Base-by-base conservation (phyloP, 2,797 vertebrate genomes). In the Gallinago nigripennis region DNA sequence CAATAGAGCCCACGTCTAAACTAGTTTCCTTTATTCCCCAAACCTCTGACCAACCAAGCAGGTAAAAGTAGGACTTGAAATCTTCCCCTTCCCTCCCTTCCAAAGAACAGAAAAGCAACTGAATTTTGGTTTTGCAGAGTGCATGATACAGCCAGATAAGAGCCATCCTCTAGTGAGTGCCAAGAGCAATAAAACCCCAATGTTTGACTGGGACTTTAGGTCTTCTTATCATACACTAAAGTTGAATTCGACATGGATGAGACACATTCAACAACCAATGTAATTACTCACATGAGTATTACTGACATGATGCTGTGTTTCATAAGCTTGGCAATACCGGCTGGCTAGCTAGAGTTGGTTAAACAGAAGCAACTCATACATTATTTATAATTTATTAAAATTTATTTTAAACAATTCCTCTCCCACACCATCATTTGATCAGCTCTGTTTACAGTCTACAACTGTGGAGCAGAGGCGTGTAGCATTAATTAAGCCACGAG, bases 341-440 rank as follows among this genome's bases (percentile, higher is more conserved):
- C 48, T 94, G 73, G 60, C 30, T 90, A 82, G n/a, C 83, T 75
- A 39, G 41, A 93, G 64, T 30, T 77, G 39, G 39, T 77, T 88
- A 48, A 88, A 91, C 50, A 88, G 69, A 86, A 90, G 63, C 43
- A 53, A 90, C 71, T 88, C 81, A 94, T 84, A 82, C 5, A 6
- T 77, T 92, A 95, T 95, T 94, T 93, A 94, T 90, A 88, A 96
- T 92, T 82, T 93, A 97, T 95, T 96, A 95, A 92, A 93, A 95
- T 93, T 88, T 95, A 94, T 94, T 97, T 96, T 94, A 95, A 95
- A 95, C 83, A 93, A 90, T 92, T 95, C 83, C 68, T 92, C 94
- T 93, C 96, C 96, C 86, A 95, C 95, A 90, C 12, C 68, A 82
- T 96, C 96, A 96, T 53, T 95, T 95, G 96, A 97, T 95, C 94